These are phyloP conservation scores for Anhinga rufa DNA, from an alignment of 2,113 vertebrate genomes.

Conservation along the genomic window DNA sequence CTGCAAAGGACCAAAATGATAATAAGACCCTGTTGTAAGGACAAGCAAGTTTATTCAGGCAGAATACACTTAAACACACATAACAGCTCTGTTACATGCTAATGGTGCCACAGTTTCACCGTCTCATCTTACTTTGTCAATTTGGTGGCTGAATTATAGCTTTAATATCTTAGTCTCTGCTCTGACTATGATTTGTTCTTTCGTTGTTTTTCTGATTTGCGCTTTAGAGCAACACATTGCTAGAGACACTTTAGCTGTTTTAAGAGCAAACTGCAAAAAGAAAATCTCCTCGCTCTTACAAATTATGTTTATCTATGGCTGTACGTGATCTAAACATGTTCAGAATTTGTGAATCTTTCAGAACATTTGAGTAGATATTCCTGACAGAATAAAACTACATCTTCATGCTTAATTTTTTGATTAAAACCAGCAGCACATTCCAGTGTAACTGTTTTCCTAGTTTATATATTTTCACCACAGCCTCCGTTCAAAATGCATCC, in stretches of 20 bases:
- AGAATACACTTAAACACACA: not conserved
- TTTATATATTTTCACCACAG: not conserved
- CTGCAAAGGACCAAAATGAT: not conserved
- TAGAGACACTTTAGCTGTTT: not conserved
- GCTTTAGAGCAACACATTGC: not conserved
- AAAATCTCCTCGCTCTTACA: not conserved
- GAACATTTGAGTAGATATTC: not conserved
- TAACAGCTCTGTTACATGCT: not conserved
- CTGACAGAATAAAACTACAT: not conserved
- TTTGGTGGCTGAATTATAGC: not conserved
- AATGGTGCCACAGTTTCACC: not conserved
- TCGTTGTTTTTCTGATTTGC: not conserved
- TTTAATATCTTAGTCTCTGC: constrained; percentile 12
- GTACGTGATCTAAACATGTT: not conserved
- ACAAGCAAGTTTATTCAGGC: not conserved
- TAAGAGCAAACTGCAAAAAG: not conserved
- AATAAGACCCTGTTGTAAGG: not conserved
- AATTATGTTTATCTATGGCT: not conserved
- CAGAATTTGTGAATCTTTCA: not conserved
- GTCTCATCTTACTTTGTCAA: not conserved
- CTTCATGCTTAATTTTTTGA: not conserved
- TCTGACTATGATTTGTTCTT: not conserved
- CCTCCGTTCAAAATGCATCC: not conserved
- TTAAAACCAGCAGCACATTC: not conserved
- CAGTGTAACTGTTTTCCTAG: not conserved